Conservation (phyloP, 1,140 invertebrate species). For the Anagrus nilaparvatae region DNA sequence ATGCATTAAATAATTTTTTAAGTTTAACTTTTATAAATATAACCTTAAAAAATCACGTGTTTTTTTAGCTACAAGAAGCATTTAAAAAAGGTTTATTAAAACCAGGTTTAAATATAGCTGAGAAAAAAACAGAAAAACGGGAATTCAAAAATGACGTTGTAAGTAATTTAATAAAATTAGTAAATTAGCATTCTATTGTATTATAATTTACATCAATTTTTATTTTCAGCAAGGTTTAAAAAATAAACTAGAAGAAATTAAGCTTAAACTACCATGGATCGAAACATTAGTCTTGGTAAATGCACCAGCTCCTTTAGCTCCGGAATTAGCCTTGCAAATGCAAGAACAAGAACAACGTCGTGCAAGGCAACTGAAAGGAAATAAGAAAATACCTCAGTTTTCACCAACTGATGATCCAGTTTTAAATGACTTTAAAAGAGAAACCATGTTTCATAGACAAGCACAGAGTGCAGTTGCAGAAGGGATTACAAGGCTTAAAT, state of each 20-base stretch:
- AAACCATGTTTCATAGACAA: conserved; percentile 84
- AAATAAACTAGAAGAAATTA: conserved; percentile 60
- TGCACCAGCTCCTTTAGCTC: conserved; percentile 65
- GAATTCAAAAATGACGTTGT: conserved; percentile 57
- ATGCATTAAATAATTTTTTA: conserved; percentile 3
- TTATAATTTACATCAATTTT: no score
- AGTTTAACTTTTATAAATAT: conserved; percentile 11
- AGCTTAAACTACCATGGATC: conserved; percentile 69
- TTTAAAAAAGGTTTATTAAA: conserved; percentile 71
- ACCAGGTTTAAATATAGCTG: conserved; percentile 67
- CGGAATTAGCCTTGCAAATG: conserved; percentile 68
- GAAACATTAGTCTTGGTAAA: conserved; percentile 74
- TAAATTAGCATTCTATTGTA: no score
- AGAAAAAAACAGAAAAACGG: conserved; percentile 47
- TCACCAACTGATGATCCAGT: conserved; percentile 63
- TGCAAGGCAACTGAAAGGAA: conserved; percentile 55
- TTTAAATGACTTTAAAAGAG: conserved; percentile 88
- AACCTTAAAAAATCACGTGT: conserved; percentile 20
- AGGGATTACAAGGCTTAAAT: conserved; percentile 63
- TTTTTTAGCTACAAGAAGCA: conserved; percentile 67
- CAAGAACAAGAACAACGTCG: conserved; percentile 59
- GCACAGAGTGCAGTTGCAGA: conserved; percentile 79
- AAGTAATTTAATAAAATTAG: conserved; percentile 20
- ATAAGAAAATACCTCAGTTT: conserved; percentile 54
- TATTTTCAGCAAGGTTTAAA: conserved; percentile 42